phyloP scores from a whole-genome alignment of 1,140 invertebrate genomes.

The Macrotrachela quadricornifera region DNA sequence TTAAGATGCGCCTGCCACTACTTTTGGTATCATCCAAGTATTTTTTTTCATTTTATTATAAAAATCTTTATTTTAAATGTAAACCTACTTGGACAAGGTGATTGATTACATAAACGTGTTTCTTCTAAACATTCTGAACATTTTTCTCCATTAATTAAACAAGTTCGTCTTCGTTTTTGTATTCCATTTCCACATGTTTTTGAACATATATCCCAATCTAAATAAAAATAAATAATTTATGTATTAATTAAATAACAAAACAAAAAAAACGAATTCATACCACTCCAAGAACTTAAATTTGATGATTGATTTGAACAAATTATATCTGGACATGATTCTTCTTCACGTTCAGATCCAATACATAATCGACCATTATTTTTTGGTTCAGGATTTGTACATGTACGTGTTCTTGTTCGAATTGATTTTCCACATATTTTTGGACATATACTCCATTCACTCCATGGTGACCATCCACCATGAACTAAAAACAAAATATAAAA shows the following conservation, averaged over 20 bases:
- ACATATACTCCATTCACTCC: slow-evolving; percentile 2
- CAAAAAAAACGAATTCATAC: too few relatives aligned
- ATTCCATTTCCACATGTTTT: slow-evolving; percentile 1
- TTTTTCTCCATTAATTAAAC: not conserved
- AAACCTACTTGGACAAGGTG: not conserved
- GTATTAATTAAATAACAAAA: not conserved
- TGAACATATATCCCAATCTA: slow-evolving; percentile 1
- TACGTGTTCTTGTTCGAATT: not conserved
- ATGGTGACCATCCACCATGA: slow-evolving; percentile 5
- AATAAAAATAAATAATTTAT: not conserved
- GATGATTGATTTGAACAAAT: not conserved
- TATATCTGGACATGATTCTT: slow-evolving; percentile 3
- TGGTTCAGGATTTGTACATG: slow-evolving; percentile 2
- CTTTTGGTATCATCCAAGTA: too few relatives aligned
- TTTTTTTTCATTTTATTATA: too few relatives aligned
- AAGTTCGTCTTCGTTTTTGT: not conserved
- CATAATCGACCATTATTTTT: slow-evolving; percentile 3
- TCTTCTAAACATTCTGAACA: not conserved
- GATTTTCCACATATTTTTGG: not conserved
- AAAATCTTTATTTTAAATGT: not conserved
- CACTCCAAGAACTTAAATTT: too few relatives aligned
- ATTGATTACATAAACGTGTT: not conserved
- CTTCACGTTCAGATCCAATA: slow-evolving; percentile 7
- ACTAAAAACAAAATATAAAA: not conserved
- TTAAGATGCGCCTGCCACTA: too few relatives aligned